Evolutionary conservation across 2,113 vertebrate genomes (phyloP).

Genomic region (Isurus oxyrinchus): DNA sequence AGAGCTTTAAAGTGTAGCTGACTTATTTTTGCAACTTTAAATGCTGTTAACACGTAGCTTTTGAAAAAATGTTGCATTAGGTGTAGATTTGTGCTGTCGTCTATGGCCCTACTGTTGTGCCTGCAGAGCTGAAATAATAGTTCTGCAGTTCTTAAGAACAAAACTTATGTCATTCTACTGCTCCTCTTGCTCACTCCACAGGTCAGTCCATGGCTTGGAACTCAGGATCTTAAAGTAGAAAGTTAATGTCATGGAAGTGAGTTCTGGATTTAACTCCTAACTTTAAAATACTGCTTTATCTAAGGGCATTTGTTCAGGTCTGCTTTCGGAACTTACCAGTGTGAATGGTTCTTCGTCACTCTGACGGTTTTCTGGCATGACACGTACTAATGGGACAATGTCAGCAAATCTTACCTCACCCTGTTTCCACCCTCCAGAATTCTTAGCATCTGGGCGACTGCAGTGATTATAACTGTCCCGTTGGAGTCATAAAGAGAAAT

Average conservation of each 20-base stretch:
- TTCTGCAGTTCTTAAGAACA: background rate
- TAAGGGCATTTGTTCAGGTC: background rate
- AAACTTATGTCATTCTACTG: background rate
- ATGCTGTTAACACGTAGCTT: background rate
- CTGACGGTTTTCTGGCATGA: constrained; percentile 6
- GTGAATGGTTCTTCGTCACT: constrained; percentile 12
- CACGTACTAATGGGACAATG: constrained; percentile 26
- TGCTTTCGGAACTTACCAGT: background rate
- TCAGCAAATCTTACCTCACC: constrained; percentile 32
- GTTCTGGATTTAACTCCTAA: background rate
- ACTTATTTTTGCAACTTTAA: background rate
- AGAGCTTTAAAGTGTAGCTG: background rate
- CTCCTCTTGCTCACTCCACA: background rate
- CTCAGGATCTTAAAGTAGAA: background rate
- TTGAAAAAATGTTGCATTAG: background rate
- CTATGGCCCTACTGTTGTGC: constrained; percentile 40
- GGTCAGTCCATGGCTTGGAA: background rate
- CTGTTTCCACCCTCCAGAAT: constrained; percentile 32
- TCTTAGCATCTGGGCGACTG: constrained; percentile 34
- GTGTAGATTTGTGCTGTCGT: constrained; percentile 43
- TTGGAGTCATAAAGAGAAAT: constrained; percentile 36
- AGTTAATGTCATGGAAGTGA: background rate
- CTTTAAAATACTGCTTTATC: background rate
- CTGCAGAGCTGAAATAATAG: background rate
- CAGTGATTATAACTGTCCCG: constrained; percentile 18